Evolutionary conservation across 1,140 invertebrate genomes (phyloP).

Genomic region (Orussus abietinus): DNA sequence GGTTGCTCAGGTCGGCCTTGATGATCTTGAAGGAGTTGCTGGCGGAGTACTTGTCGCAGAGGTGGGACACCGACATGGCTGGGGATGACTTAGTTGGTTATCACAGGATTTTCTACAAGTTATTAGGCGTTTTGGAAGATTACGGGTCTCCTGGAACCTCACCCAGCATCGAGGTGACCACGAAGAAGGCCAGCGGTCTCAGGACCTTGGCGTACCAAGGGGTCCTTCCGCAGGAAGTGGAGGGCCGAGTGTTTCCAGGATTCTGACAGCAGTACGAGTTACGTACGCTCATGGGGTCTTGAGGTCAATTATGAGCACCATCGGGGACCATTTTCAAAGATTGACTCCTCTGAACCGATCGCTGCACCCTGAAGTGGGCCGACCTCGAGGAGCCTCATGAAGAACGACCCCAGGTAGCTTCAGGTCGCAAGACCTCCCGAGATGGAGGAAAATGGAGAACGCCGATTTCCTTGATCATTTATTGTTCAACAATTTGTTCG

Average conservation of each 20-base stretch:
- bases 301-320: too few relatives aligned
- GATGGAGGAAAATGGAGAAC: too few relatives aligned
- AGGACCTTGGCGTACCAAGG: conserved; percentile 31
- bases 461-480: too few relatives aligned
- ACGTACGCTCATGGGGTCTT: too few relatives aligned
- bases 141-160: too few relatives aligned
- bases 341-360: too few relatives aligned
- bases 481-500: too few relatives aligned
- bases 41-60: conserved; percentile 44
- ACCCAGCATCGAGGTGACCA: conserved; percentile 42
- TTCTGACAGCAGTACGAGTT: conserved; percentile 25
- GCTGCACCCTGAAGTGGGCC: too few relatives aligned
- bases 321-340: too few relatives aligned
- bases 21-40: conserved; percentile 33
- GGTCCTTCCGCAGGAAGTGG: conserved; percentile 14
- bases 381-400: too few relatives aligned
- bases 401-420: too few relatives aligned
- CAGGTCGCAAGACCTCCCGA: too few relatives aligned
- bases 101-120: background rate
- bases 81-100: background rate
- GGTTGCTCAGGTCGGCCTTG: conserved; percentile 36
- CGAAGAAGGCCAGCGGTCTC: conserved; percentile 36
- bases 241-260: conserved; percentile 25
- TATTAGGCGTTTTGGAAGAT: background rate
- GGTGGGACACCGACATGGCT: conserved; percentile 43